These are phyloP conservation scores for Nomada goodeniana DNA, from an alignment of 2,888 invertebrate species.

Conservation along the genomic window DNA sequence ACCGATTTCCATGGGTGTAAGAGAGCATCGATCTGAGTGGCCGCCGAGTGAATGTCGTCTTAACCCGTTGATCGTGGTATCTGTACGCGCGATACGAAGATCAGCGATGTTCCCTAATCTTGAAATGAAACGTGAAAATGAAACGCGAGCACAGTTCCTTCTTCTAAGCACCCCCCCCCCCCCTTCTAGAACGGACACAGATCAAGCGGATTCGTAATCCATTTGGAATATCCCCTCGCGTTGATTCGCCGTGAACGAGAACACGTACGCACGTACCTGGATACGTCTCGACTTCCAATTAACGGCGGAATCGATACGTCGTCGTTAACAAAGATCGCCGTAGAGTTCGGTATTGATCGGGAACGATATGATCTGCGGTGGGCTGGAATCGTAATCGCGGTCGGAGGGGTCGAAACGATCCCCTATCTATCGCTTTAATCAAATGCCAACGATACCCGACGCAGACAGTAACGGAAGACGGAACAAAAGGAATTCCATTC, in stretches of 20 bases:
- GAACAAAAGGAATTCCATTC: conserved; percentile 26
- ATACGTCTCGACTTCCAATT: background rate
- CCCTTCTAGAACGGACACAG: no score
- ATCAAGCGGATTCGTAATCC: no score
- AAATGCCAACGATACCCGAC: conserved; percentile 1
- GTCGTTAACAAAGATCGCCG: no score
- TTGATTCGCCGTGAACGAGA: conserved; percentile 5
- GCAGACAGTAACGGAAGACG: background rate
- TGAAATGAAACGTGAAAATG: no score
- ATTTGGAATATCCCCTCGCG: conserved; percentile 17
- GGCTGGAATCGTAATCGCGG: no score
- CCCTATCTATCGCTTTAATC: background rate
- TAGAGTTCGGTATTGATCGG: background rate
- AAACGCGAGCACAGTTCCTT: no score
- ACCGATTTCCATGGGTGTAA: conserved; percentile 40
- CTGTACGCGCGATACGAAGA: conserved; percentile 9
- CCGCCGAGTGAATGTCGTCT: conserved; percentile 42
- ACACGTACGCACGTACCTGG: no score
- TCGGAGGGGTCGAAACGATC: no score
- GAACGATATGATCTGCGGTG: background rate
- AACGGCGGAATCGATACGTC: background rate
- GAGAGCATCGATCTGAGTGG: conserved; percentile 45
- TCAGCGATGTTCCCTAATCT: conserved; percentile 11
- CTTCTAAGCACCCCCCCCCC: no score
- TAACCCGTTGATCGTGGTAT: conserved; percentile 46